Evolutionary conservation across 2,797 vertebrate species (phyloP), one percentile per base, ranked within the genome.

Genomic region (Parambassis ranga): DNA sequence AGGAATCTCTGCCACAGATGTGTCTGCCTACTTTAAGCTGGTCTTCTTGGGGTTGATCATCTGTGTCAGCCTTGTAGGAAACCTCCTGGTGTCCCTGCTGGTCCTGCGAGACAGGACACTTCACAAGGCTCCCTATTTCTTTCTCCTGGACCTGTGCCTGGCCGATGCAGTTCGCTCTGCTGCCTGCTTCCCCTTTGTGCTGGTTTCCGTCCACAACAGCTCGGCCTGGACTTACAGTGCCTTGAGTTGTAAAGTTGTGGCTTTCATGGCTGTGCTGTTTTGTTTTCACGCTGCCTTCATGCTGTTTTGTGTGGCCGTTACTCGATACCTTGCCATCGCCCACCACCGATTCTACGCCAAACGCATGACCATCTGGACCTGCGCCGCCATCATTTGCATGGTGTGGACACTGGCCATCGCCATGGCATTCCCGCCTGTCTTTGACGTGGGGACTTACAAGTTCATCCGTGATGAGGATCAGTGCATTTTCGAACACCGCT

Each of bases 341-440:
- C 94, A 95, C 90, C 94, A 95, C 84, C 92, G 94, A 69, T 95
- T 95, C 90, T 95, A 95, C 28, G 93, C 94, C 87, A 95, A 95
- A 76, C 94, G 94, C 84, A 95, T 95, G 94, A 95, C 94, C 78
- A 93, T 95, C 86, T 95, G 94, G 94, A 95, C 94, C 84, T 95
- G 94, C 35, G 93, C 94, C 22, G 94, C 94, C 60, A 92, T 95
- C 77, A 93, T 95, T 67, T 95, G 94, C 91, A 95, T 95, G 93
- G 94, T 94, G 79, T 95, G 94, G 94, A 95, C 94, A 64, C 88
- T 95, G 79, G 94, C 94, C 6, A 93, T 95, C 7, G 94, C 94
- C 75, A 95, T 95, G 94, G 94, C 94, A 24, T 95, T 95, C 82
- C 94, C 94, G 10, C 94, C 94, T 0, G 94, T 95, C 79, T 95